phyloP scores from a whole-genome alignment of 2,888 invertebrate species.

The Trachelus troglodyta region DNA sequence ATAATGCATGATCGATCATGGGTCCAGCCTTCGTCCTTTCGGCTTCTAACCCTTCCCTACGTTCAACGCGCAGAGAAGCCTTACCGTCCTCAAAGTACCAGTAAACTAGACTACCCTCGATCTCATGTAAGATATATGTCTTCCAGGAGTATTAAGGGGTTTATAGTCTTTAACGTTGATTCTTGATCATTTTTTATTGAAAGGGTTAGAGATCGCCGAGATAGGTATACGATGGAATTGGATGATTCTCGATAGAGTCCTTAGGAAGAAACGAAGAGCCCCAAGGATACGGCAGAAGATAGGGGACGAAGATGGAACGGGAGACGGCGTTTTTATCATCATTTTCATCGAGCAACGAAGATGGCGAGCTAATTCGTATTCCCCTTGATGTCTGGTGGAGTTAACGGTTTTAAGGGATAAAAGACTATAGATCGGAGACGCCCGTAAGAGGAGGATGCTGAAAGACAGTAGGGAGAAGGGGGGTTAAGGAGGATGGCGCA shows the following conservation, averaged over 20 bases:
- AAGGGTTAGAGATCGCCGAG: background rate
- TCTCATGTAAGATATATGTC: background rate
- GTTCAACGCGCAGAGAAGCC: background rate
- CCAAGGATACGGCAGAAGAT: background rate
- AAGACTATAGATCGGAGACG: conserved; percentile 59
- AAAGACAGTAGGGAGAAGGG: conserved; percentile 21
- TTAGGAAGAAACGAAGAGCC: background rate
- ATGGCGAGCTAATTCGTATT: conserved; percentile 62
- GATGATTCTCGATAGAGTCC: background rate
- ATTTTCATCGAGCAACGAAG: conserved; percentile 53
- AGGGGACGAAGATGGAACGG: background rate
- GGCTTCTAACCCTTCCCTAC: conserved; percentile 19
- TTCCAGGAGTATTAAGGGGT: background rate
- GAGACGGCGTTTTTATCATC: conserved; percentile 38
- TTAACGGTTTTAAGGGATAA: conserved; percentile 66
- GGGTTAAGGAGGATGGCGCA: conserved; percentile 30
- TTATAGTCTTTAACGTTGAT: background rate
- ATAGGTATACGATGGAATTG: background rate
- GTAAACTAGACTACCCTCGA: background rate
- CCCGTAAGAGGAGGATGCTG: conserved; percentile 32
- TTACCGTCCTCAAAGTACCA: background rate
- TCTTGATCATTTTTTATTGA: background rate
- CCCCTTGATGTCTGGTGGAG: conserved; percentile 63
- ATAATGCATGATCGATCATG: conserved; percentile 63
- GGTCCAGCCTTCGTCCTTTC: conserved; percentile 23